Percentiles rank a stretch among this genome's conserved stretches.
Conservation (phyloP, 2,888 invertebrate genomes). For the Nomada fucata region DNA sequence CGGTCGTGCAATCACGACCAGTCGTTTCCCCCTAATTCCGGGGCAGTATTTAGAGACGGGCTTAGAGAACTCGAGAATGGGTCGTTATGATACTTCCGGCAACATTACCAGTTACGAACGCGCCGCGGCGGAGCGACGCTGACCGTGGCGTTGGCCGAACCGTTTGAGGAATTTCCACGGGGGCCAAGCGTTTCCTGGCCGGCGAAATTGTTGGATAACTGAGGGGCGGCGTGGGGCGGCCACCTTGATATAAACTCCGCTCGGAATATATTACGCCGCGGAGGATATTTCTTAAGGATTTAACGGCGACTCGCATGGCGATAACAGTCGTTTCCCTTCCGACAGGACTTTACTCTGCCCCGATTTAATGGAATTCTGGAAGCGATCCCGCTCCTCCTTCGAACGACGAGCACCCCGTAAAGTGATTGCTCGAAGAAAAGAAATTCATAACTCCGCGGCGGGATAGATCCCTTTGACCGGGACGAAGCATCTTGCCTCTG, state of each 20-base stretch:
- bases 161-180: constrained; percentile 62
- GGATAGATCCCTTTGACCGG: not conserved
- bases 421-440: constrained; percentile 5
- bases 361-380: constrained; percentile 51
- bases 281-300: constrained; percentile 60
- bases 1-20: constrained; percentile 40
- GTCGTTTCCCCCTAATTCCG: constrained; percentile 55
- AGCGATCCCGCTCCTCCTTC: not conserved
- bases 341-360: constrained; percentile 30
- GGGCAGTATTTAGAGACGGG: constrained; percentile 57
- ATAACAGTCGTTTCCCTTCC: constrained; percentile 58
- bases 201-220: constrained; percentile 58
- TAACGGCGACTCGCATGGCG: constrained; percentile 40
- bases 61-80: constrained; percentile 64
- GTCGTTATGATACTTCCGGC: constrained; percentile 64
- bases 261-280: constrained; percentile 44
- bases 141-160: constrained; percentile 28
- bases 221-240: not conserved
- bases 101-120: constrained; percentile 55
- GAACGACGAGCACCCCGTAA: not conserved
- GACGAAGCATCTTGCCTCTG: too few species aligned
- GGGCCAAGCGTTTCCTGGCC: constrained; percentile 21
- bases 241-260: constrained; percentile 32
- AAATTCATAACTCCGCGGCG: constrained; percentile 12
- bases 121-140: not conserved